Evolutionary conservation across 2,113 vertebrate genomes (phyloP), one percentile per base, ranked within the genome.

Genomic region (Hoplias malabaricus): DNA sequence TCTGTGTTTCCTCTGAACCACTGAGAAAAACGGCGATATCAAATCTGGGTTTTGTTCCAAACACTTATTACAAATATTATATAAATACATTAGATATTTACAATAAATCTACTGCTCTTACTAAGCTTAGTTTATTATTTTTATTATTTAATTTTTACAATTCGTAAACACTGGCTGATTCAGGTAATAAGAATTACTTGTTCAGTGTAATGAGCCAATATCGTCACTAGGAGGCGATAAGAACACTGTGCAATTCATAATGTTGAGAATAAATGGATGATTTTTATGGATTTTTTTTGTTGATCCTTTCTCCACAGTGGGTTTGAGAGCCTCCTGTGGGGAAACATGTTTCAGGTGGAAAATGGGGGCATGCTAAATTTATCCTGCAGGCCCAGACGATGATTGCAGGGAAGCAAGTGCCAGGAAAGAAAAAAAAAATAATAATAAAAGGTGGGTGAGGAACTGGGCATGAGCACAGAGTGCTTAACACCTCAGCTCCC

Each of bases 141-240:
- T n/a, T n/a, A n/a, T n/a, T n/a, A n/a, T n/a, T n/a, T n/a, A n/a
- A n/a, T n/a, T n/a, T n/a, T n/a, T n/a, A 53, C 16, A 53, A 53
- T n/a, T 21, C 48, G 21, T 53, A n/a, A 56, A 56, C 57, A 61
- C 19, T 19, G 19, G 56, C 13, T 16, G 2, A 31, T 27, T 12
- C 29, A 16, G 11, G 16, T 54, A 5, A 16, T 14, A 13, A 12
- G 19, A 5, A 23, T 69, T n/a, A 14, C 38, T 16, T 14, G 7
- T 42, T n/a, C 12, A 59, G 57, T 65, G 75, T 54, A 8, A 54
- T 46, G 7, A 11, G 8, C 6, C 7, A 6, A 13, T 36, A 1
- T 61, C 11, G 14, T 57, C 85, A 81, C 73, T 66, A 84, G 83
- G 54, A 79, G 85, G 85, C 79, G 65, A 69, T 43, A 75, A 27